Evolutionary conservation across 23 tunicate genomes (phyloP).

Genomic region (Diplosoma virens): DNA sequence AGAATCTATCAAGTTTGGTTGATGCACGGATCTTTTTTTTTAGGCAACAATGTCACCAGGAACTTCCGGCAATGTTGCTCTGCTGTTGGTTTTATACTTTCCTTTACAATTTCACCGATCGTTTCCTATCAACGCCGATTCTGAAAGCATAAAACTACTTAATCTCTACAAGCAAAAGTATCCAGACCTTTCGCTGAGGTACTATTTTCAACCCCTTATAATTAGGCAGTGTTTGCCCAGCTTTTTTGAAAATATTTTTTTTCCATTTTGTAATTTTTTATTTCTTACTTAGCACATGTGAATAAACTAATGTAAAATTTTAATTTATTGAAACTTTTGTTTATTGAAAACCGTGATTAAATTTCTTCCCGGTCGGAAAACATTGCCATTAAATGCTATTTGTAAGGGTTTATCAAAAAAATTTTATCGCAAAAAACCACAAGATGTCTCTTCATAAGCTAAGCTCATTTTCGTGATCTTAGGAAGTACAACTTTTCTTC

Average conservation of each 20-base stretch:
- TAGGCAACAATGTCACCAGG: conserved; percentile 88
- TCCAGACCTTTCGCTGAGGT: conserved; percentile 80
- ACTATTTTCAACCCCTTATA: not conserved
- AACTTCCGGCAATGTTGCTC: conserved; percentile 54
- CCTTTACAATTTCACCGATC: not conserved
- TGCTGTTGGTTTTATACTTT: conserved; percentile 59
- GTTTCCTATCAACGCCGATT: conserved; percentile 19
- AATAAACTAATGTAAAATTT: not conserved
- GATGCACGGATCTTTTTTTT: no score
- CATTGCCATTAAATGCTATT: no score
- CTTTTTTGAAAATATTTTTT: no score
- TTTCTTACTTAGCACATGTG: not conserved
- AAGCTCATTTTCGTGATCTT: no score
- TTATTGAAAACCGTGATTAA: not conserved
- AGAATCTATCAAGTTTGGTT: no score
- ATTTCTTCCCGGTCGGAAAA: no score
- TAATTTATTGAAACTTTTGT: not conserved
- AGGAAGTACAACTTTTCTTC: no score
- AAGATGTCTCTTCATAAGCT: no score
- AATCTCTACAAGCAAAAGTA: conserved; percentile 87
- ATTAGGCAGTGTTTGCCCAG: not conserved
- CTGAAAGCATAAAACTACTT: conserved; percentile 48
- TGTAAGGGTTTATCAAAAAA: no score
- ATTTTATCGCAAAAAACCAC: no score
- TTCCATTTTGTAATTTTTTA: no score